phyloP scores from a whole-genome alignment of 2,888 invertebrate genomes.

The Hoplodrina blanda region DNA sequence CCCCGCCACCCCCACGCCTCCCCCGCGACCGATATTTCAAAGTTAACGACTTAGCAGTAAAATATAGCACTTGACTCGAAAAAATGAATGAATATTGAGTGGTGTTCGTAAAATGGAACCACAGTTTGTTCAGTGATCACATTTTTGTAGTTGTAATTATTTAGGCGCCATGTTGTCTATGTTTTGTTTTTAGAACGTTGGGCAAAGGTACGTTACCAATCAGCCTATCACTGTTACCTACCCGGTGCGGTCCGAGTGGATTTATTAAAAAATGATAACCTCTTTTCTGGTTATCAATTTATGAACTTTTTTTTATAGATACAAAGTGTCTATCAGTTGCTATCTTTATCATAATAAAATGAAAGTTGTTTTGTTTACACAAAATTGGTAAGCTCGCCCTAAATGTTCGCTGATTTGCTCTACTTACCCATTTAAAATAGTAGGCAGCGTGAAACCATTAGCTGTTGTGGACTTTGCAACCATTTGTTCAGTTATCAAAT shows the following conservation, averaged over 20 bases:
- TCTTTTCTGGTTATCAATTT: constrained; percentile 54
- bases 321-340: constrained; percentile 45
- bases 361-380: constrained; percentile 41
- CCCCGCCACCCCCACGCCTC: constrained; percentile 66
- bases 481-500: neutral
- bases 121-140: constrained; percentile 65
- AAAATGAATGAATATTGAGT: constrained; percentile 83
- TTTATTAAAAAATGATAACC: constrained; percentile 60
- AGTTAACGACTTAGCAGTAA: constrained; percentile 89
- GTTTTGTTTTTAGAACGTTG: constrained; percentile 46
- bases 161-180: constrained; percentile 64
- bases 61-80: constrained; percentile 86
- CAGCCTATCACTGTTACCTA: constrained; percentile 25
- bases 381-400: constrained; percentile 27
- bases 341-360: constrained; percentile 44
- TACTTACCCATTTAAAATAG: constrained; percentile 10
- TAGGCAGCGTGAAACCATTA: constrained; percentile 3
- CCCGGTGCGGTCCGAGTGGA: constrained; percentile 13
- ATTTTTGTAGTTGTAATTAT: constrained; percentile 63
- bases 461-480: neutral
- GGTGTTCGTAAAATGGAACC: constrained; percentile 69
- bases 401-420: constrained; percentile 30
- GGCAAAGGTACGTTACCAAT: constrained; percentile 13
- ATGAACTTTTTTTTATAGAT: constrained; percentile 53
- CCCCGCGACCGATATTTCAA: constrained; percentile 87